Evolutionary conservation across 1,140 invertebrate species (phyloP), one percentile per base, ranked within the genome.

Genomic region (Magallana angulata): DNA sequence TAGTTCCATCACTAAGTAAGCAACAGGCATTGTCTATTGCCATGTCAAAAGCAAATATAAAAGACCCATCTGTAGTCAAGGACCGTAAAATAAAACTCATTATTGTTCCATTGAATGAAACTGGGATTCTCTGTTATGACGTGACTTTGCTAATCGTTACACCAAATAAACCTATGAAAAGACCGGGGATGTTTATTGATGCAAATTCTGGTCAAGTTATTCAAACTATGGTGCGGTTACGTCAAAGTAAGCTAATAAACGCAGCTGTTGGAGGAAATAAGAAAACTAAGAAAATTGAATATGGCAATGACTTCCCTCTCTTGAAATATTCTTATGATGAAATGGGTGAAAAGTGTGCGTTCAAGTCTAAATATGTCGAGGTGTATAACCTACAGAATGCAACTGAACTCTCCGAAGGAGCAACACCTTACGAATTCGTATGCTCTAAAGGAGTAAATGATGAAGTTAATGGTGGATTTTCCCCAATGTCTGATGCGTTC

Each of bases 401-500:
- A 57, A 85, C 30, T 7, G 36, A 56, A 18, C 85, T 16, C 48
- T 48, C 36, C 5, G 86, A 30, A 62, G 57, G 5, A 14, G 57
- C 57, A 14, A 64, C 16, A 30, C 84, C 81, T 2, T 89, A 18
- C 57, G 76, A 58, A 36, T 89, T 89, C 57, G n/a, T 64, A 7
- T 91, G 90, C 62, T 30, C 57, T 0, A 18, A 87, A 2, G 87
- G 83, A 1, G 48, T 87, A 18, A 85, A 87, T 2, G 92, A 92
- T 57, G 60, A 76, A 36, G 57, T 87, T 0, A 92, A 92, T 82
- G 91, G 89, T 0, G 91, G 87, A 0, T 92, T 84, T 62, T 91
- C 90, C 3, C 90, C 90, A 6, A 9, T 89, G 9, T 80, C 85
- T 60, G 92, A 92, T 85, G 90, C 90, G 3, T 88, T 89, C 36